Evolutionary conservation across 2,113 vertebrate genomes (phyloP).

Genomic region (Podarcis raffonei): DNA sequence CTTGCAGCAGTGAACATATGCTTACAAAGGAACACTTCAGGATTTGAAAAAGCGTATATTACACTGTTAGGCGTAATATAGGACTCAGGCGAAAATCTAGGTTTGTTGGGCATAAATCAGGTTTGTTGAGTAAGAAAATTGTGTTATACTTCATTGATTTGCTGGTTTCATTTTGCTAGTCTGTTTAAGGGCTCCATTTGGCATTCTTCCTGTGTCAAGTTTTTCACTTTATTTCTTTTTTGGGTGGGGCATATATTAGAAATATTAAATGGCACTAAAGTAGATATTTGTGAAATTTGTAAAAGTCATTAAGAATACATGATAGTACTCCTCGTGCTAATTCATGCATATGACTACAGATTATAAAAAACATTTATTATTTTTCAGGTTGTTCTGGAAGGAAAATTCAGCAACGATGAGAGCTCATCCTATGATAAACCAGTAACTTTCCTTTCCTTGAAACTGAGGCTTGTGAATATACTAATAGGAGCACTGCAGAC

Average conservation of each 20-base stretch:
- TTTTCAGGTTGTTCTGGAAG: slow-evolving; percentile 90
- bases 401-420: slow-evolving; percentile 94
- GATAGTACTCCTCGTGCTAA: background rate
- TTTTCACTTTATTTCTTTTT: background rate
- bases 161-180: background rate
- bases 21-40: background rate
- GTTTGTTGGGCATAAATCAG: background rate
- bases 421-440: slow-evolving; percentile 88
- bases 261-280: background rate
- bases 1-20: background rate
- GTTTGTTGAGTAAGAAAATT: background rate
- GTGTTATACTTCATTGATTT: background rate
- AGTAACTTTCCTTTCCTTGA: slow-evolving; percentile 92
- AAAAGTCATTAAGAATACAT: background rate
- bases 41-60: background rate
- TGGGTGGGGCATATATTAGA: background rate
- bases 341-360: background rate
- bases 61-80: background rate
- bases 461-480: slow-evolving; percentile 93
- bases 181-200: background rate
- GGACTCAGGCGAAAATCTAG: background rate
- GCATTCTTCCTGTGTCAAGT: background rate
- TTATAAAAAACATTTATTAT: slow-evolving; percentile 31
- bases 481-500: slow-evolving; percentile 96
- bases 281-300: background rate